Evolutionary conservation across 2,797 vertebrate genomes (phyloP).

Genomic region (Tragelaphus oryx): DNA sequence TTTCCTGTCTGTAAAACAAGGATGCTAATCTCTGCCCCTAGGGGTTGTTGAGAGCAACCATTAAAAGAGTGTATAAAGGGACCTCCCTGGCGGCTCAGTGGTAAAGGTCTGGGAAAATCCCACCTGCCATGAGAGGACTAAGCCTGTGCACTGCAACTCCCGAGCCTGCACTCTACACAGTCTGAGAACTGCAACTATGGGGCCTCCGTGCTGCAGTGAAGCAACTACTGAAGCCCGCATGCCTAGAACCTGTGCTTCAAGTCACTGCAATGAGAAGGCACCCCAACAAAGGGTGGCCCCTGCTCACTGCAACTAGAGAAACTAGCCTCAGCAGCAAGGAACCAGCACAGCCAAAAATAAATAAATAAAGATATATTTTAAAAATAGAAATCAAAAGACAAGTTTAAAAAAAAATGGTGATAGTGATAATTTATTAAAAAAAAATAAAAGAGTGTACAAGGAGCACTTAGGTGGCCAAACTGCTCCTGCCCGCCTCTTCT

Average conservation of each 20-base stretch:
- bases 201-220: not conserved
- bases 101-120: not conserved
- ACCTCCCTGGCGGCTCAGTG: not conserved
- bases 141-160: not conserved
- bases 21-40: fast-evolving
- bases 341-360: not conserved
- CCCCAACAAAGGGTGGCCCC: not conserved
- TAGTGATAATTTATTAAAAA: not conserved
- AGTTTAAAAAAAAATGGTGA: not conserved
- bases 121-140: not conserved
- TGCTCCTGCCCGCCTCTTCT: not conserved
- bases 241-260: not conserved
- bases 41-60: not conserved
- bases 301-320: not conserved
- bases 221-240: not conserved
- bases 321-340: not conserved
- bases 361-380: not conserved
- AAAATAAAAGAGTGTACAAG: not conserved
- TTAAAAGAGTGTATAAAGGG: not conserved
- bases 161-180: not conserved
- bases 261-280: not conserved
- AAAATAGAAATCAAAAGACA: not conserved
- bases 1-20: not conserved
- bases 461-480: not conserved
- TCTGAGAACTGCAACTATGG: not conserved